Conservation (phyloP, 2,113 vertebrate genomes). For the Coregonus clupeaformis region DNA sequence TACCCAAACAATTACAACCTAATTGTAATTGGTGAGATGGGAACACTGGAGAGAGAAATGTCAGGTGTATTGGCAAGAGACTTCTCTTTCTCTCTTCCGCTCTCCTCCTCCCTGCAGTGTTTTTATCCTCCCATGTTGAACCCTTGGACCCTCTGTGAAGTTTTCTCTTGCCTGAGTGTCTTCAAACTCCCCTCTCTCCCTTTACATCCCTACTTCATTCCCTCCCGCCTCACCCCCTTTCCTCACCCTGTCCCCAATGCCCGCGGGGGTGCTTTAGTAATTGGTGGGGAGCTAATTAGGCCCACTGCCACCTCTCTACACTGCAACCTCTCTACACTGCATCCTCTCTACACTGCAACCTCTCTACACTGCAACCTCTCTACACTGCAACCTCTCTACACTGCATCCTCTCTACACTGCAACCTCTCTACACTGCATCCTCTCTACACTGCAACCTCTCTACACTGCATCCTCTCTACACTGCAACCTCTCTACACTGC, state of each 20-base stretch:
- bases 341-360: no score
- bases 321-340: not conserved
- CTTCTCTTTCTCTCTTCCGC: conserved; percentile 36
- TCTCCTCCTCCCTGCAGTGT: conserved; percentile 17
- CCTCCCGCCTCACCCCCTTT: not conserved
- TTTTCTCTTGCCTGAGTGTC: not conserved
- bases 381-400: not conserved
- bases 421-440: no score
- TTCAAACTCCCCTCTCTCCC: not conserved
- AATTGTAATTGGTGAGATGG: conserved; percentile 74
- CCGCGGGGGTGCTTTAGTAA: not conserved
- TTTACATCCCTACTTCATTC: not conserved
- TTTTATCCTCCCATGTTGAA: conserved; percentile 11
- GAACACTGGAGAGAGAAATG: conserved; percentile 58
- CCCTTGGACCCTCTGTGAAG: not conserved
- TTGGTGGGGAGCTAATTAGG: not conserved
- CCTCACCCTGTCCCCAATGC: not conserved
- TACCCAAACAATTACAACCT: conserved; percentile 73
- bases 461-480: no score
- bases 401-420: no score
- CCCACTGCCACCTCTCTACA: not conserved
- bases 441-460: no score
- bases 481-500: no score
- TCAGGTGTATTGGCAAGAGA: conserved; percentile 59
- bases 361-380: not conserved